Conservation (phyloP, 2,113 vertebrate genomes). For the Indicator maculatus region DNA sequence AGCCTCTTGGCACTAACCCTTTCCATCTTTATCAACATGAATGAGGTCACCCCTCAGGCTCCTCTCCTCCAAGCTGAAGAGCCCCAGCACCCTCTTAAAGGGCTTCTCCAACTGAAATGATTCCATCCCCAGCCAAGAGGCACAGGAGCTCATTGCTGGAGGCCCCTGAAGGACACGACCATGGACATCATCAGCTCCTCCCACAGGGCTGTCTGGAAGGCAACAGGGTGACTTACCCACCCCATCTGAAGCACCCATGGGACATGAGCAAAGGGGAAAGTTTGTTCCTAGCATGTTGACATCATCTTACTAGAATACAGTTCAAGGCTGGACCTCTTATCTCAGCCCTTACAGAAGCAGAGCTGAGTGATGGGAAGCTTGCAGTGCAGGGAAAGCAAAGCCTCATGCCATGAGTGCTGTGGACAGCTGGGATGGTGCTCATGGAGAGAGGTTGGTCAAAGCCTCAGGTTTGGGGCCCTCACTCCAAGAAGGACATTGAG, state of each 20-base stretch:
- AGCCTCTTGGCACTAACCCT: too few species aligned
- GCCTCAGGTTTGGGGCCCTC: neutral
- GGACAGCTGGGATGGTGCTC: rapidly evolving
- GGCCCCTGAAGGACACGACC: rapidly evolving
- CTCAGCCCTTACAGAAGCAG: neutral
- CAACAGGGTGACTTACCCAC: rapidly evolving
- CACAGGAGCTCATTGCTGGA: rapidly evolving
- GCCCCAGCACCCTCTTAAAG: too few species aligned
- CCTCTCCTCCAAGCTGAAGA: too few species aligned
- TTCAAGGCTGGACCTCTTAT: neutral
- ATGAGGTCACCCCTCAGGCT: too few species aligned
- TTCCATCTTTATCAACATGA: too few species aligned
- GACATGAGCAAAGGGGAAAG: rapidly evolving
- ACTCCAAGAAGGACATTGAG: too few species aligned
- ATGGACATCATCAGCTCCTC: rapidly evolving
- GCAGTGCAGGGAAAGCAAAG: rapidly evolving
- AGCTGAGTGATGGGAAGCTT: neutral
- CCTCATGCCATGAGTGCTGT: rapidly evolving
- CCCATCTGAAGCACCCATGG: neutral
- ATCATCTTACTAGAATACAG: neutral
- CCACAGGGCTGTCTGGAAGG: neutral
- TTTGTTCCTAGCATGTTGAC: rapidly evolving
- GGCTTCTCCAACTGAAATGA: too few species aligned
- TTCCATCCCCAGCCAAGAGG: neutral
- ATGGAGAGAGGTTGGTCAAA: rapidly evolving